Percentiles rank a stretch among this genome's conserved stretches.
phyloP scores from a whole-genome alignment of 2,113 vertebrate genomes.

The Eira barbara region DNA sequence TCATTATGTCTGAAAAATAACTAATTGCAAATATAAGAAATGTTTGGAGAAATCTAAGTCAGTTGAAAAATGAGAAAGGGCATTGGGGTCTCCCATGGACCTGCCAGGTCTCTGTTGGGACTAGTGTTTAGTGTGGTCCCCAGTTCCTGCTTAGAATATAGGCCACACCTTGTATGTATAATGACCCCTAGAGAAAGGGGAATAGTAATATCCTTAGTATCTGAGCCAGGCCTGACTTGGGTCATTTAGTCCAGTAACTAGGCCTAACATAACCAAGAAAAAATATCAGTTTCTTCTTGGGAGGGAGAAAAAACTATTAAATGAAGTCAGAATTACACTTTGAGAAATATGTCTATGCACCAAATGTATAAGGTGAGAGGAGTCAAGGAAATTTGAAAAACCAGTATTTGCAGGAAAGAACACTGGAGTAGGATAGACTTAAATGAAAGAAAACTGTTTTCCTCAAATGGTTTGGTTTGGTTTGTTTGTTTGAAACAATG shows the following conservation, averaged over 20 bases:
- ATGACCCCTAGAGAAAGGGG: not conserved
- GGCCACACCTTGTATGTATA: fast-evolving
- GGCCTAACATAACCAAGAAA: not conserved
- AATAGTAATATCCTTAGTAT: not conserved
- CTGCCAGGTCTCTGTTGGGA: not conserved
- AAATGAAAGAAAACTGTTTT: not conserved
- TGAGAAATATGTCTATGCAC: not conserved
- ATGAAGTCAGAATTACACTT: not conserved
- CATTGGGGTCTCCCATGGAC: fast-evolving
- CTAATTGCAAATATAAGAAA: not conserved
- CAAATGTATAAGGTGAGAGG: not conserved
- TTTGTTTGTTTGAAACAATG: not conserved
- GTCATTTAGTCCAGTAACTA: not conserved
- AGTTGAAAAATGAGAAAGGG: not conserved
- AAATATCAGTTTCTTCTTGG: not conserved
- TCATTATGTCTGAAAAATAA: not conserved
- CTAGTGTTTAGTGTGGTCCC: not conserved
- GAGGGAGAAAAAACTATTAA: not conserved
- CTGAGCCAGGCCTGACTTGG: not conserved
- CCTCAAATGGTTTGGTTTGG: not conserved
- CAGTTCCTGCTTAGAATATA: not conserved
- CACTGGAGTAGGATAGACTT: not conserved
- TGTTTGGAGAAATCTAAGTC: not conserved
- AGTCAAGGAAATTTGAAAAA: not conserved
- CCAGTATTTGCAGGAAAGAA: fast-evolving